Percentiles rank a stretch among this genome's conserved stretches.
Evolutionary conservation across 2,797 vertebrate species (phyloP).

Genomic region (Melanotaenia nigrans): DNA sequence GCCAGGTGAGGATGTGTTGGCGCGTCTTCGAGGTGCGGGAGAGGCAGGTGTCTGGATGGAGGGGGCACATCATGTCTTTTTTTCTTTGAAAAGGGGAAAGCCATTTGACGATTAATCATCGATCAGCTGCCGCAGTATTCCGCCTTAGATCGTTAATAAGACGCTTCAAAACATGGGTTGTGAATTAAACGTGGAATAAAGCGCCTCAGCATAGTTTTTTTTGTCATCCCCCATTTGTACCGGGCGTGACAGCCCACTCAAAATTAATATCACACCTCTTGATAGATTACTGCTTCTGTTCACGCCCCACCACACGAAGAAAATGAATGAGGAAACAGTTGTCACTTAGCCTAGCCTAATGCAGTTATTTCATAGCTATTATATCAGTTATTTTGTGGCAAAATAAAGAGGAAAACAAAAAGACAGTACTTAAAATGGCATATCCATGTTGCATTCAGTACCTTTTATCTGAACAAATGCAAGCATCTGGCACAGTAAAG

Average conservation of each 20-base stretch:
- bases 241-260: constrained; percentile 70
- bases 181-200: constrained; percentile 41
- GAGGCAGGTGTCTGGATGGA: constrained; percentile 63
- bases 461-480: constrained; percentile 11
- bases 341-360: neutral
- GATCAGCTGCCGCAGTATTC: constrained; percentile 46
- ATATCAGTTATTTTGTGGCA: neutral
- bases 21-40: constrained; percentile 65
- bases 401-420: neutral
- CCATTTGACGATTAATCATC: constrained; percentile 10
- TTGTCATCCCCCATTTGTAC: constrained; percentile 7
- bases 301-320: constrained; percentile 16
- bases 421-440: constrained; percentile 7
- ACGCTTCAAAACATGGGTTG: constrained; percentile 13
- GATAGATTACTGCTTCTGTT: constrained; percentile 26
- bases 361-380: neutral
- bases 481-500: constrained; percentile 10
- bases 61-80: constrained; percentile 27
- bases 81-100: constrained; percentile 3
- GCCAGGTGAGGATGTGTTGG: constrained; percentile 72
- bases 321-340: neutral
- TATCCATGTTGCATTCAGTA: neutral
- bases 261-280: constrained; percentile 42
- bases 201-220: constrained; percentile 25
- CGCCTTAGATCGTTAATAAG: neutral